Evolutionary conservation across 1,140 invertebrate genomes (phyloP), one percentile per base, ranked within the genome.

Genomic region (Teleopsis dalmanni): DNA sequence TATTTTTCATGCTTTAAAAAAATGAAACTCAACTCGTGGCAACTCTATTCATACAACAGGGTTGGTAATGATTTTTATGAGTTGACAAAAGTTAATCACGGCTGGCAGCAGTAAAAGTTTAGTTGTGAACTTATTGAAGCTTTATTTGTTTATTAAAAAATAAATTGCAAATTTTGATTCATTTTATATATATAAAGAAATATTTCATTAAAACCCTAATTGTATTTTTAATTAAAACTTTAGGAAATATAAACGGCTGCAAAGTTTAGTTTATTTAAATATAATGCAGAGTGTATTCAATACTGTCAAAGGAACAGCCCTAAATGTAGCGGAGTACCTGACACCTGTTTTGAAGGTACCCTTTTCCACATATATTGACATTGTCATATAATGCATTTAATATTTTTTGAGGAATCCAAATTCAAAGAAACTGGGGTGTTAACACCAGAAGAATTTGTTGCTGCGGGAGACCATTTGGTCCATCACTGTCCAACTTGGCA

Each of bases 401-500:
- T 52, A 42, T 54, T 36, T 50, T 44, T 58, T 52, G 40, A 96
- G 91, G 93, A 98, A 75, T 98, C 95, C 7, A 98, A 98, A 73
- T 99, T 99, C 73, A 83, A 88, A 57, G 96, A 99, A 75, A 98
- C 95, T 38, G 96, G 96, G 33, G 94, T 99, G 1, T 72, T 99
- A 9, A 99, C 96, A n/a, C 88, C 88, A 1, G 87, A 91, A 64
- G 87, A 98, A 74, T 99, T 98, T 82, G 76, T 98, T 2, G 90
- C 87, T 40, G 95, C 95, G 46, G 97, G 97, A 4, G 97, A 99
- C 72, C 95, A 99, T 71, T 73, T 99, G 18, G 95, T 99, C 1
- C 95, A 99, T 75, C 95, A 98, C 71, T 99, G 95, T 73, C 96
- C 97, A 1, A 98, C 96, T 2, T 99, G 97, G 97, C 90, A 96